A percentile compares a stretch with the other conserved stretches of the same genome.
phyloP scores from a whole-genome alignment of 1,140 invertebrate species.

The Drosophila rhopaloa region DNA sequence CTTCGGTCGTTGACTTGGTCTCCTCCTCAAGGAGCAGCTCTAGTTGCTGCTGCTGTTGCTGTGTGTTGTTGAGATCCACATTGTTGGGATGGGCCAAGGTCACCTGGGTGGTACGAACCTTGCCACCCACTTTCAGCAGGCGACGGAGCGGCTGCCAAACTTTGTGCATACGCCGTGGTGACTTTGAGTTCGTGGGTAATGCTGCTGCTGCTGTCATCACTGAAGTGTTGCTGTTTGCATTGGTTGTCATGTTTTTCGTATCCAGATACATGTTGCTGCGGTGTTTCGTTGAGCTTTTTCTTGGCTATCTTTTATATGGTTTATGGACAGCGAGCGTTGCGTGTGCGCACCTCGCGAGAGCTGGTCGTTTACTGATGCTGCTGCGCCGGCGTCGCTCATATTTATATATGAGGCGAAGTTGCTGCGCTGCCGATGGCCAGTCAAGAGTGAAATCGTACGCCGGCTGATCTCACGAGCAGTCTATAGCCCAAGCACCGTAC shows the following conservation, averaged over 20 bases:
- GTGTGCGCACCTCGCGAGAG: constrained; percentile 81
- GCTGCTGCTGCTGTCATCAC: constrained; percentile 27
- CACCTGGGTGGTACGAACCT: constrained; percentile 39
- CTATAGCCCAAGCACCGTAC: constrained; percentile 66
- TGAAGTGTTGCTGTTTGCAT: constrained; percentile 16
- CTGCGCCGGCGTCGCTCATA: constrained; percentile 75
- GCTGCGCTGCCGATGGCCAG: constrained; percentile 75
- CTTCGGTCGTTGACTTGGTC: constrained; percentile 50
- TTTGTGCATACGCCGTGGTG: constrained; percentile 64
- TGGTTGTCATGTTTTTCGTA: constrained; percentile 73
- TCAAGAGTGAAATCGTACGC: constrained; percentile 80
- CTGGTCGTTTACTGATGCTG: constrained; percentile 84
- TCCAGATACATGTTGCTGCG: constrained; percentile 72
- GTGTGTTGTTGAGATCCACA: constrained; percentile 80
- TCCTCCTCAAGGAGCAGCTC: constrained; percentile 27
- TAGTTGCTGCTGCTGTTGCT: constrained; percentile 20
- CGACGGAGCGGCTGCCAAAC: constrained; percentile 74
- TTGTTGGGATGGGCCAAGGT: constrained; percentile 75
- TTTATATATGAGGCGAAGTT: constrained; percentile 79
- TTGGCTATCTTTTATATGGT: constrained; percentile 9
- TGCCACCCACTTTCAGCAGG: constrained; percentile 68
- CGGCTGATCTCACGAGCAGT: constrained; percentile 74
- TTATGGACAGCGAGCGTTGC: constrained; percentile 61
- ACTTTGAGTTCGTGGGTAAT: constrained; percentile 16
- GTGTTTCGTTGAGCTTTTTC: constrained; percentile 40